A percentile compares a stretch with the other conserved stretches of the same genome.
Evolutionary conservation across 2,888 invertebrate species (phyloP).

Genomic region (Eledona agricola): DNA sequence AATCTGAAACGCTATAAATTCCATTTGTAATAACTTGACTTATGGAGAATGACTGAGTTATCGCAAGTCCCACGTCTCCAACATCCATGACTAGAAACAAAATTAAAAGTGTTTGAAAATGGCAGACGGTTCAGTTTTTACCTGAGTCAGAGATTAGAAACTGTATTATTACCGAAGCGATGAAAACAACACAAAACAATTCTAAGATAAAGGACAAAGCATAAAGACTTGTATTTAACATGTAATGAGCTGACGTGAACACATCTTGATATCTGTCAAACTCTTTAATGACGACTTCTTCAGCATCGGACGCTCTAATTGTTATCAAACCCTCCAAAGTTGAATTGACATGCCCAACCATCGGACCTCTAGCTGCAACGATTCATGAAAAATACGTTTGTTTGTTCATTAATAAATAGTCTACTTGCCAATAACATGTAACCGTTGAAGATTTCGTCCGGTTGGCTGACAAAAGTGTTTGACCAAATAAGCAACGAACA

Average conservation of each 20-base stretch:
- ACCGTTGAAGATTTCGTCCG: conserved; percentile 42
- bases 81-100: conserved; percentile 64
- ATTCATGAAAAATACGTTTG: background rate
- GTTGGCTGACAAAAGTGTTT: conserved; percentile 40
- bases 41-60: conserved; percentile 81
- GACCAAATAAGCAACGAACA: conserved; percentile 31
- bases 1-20: conserved; percentile 83
- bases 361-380: conserved; percentile 72
- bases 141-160: conserved; percentile 79
- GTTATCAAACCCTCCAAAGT: conserved; percentile 78
- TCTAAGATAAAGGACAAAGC: conserved; percentile 50
- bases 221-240: conserved; percentile 43
- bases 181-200: conserved; percentile 35
- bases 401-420: background rate
- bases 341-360: conserved; percentile 77
- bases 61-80: conserved; percentile 79
- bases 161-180: conserved; percentile 19
- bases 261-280: conserved; percentile 69
- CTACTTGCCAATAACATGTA: conserved; percentile 41
- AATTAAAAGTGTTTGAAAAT: background rate
- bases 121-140: conserved; percentile 49
- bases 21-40: conserved; percentile 72
- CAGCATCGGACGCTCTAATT: conserved; percentile 73
- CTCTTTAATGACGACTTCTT: conserved; percentile 67
- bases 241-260: conserved; percentile 49